These are phyloP conservation scores for Orientallactaga sibirica DNA, from an alignment of 2,797 vertebrate species.

Conservation along the genomic window DNA sequence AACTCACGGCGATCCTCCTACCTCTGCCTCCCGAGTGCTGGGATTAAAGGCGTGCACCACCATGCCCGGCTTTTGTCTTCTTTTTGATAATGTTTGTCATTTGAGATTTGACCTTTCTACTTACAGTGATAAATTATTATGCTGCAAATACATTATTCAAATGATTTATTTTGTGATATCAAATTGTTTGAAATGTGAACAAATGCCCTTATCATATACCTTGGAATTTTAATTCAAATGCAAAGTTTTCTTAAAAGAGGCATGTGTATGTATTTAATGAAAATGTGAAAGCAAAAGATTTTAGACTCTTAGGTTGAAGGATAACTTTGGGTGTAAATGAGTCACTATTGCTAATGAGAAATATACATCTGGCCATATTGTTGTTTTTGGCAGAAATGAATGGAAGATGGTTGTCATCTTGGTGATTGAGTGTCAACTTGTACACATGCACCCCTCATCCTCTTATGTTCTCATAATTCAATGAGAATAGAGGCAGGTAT, in stretches of 20 bases:
- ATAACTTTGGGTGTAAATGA: neutral
- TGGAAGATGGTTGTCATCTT: neutral
- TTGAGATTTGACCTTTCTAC: neutral
- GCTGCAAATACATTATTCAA: neutral
- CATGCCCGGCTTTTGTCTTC: no score
- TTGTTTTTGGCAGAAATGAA: neutral
- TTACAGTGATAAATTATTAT: neutral
- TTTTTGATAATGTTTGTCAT: neutral
- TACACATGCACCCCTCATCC: neutral
- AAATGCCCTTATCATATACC: neutral
- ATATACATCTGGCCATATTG: neutral
- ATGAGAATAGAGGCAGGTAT: slow-evolving; percentile 40
- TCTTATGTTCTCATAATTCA: slow-evolving; percentile 54
- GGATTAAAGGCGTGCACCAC: no score
- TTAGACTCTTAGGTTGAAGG: neutral
- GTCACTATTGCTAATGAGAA: neutral
- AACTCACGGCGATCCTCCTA: no score
- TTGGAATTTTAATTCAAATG: slow-evolving; percentile 46
- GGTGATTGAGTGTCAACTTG: slow-evolving; percentile 22
- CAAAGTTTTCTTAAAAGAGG: slow-evolving; percentile 2
- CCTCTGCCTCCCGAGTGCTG: no score
- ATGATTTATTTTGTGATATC: neutral
- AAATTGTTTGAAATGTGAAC: neutral
- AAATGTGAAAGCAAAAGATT: slow-evolving; percentile 27
- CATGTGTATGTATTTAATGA: neutral